Percentiles rank a stretch among this genome's conserved stretches.
These are phyloP conservation scores for Sylvia borin DNA, from an alignment of 2,797 vertebrate genomes.

Conservation along the genomic window DNA sequence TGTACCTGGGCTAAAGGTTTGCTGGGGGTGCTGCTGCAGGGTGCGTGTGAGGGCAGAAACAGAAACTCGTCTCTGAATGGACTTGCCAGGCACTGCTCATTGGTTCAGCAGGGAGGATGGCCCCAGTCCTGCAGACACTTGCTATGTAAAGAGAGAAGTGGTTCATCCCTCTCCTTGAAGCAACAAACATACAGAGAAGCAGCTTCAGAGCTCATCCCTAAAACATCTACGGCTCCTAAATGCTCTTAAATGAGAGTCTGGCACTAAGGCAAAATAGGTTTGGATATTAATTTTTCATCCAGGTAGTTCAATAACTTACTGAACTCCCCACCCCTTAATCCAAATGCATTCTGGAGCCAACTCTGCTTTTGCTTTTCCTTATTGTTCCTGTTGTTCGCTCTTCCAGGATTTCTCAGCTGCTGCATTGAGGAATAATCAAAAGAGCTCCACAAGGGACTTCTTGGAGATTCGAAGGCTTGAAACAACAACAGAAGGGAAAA, in stretches of 20 bases:
- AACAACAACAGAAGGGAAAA: not conserved
- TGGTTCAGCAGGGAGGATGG: rapidly evolving
- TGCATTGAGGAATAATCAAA: not conserved
- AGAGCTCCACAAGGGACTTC: not conserved
- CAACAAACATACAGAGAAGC: not conserved
- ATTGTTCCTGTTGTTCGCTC: not conserved
- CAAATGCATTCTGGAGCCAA: not conserved
- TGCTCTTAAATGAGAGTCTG: not conserved
- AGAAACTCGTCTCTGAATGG: not conserved
- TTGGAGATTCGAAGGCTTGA: not conserved
- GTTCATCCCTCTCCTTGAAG: not conserved
- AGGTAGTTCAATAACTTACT: not conserved
- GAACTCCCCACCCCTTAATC: not conserved
- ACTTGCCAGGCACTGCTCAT: rapidly evolving
- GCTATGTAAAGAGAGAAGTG: not conserved
- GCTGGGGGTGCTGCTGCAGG: not conserved
- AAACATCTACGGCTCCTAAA: constrained; percentile 1
- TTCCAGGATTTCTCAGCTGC: constrained; percentile 4
- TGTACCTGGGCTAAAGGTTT: not conserved
- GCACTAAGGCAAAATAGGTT: not conserved
- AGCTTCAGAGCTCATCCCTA: not conserved
- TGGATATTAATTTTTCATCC: constrained; percentile 9
- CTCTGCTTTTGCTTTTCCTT: not conserved
- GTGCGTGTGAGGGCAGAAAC: not conserved
- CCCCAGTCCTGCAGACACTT: not conserved